A percentile compares a stretch with the other conserved stretches of the same genome.
Conservation (phyloP, 2,888 invertebrate genomes). For the Orthosia gracilis region DNA sequence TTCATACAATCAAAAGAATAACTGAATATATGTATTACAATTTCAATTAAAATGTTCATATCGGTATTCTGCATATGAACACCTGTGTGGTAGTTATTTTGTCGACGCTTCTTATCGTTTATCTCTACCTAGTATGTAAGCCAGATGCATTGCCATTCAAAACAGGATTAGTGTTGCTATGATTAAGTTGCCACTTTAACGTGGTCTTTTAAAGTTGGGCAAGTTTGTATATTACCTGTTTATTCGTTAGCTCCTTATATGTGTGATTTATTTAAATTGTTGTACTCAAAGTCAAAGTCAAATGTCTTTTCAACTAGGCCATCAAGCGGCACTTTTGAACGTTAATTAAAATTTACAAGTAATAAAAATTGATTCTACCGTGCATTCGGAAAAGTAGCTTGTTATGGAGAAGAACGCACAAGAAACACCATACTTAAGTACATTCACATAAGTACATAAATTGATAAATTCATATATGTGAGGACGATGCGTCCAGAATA, state of each 20-base stretch:
- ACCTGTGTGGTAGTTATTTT: slow-evolving; percentile 14
- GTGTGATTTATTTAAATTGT: background rate
- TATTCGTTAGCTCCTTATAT: background rate
- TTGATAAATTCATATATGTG: too few relatives aligned
- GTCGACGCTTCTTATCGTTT: slow-evolving; percentile 12
- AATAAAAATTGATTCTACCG: too few relatives aligned
- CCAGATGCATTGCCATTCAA: slow-evolving; percentile 32
- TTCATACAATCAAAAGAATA: background rate
- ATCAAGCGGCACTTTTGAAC: too few relatives aligned
- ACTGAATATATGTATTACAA: background rate
- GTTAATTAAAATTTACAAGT: too few relatives aligned
- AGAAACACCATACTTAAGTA: too few relatives aligned
- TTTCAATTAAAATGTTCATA: slow-evolving; percentile 16
- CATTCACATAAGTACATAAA: too few relatives aligned
- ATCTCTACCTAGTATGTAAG: slow-evolving; percentile 22
- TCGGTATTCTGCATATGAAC: slow-evolving; percentile 4
- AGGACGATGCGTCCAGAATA: too few relatives aligned
- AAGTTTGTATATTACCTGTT: background rate
- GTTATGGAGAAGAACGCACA: too few relatives aligned
- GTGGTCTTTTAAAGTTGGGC: background rate
- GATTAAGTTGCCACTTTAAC: slow-evolving; percentile 10
- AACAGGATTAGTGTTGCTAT: slow-evolving; percentile 3
- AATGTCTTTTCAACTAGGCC: too few relatives aligned
- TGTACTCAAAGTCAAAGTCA: too few relatives aligned
- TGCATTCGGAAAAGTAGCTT: too few relatives aligned